Evolutionary conservation across 2,113 vertebrate species (phyloP).

Genomic region (Scophthalmus maximus): DNA sequence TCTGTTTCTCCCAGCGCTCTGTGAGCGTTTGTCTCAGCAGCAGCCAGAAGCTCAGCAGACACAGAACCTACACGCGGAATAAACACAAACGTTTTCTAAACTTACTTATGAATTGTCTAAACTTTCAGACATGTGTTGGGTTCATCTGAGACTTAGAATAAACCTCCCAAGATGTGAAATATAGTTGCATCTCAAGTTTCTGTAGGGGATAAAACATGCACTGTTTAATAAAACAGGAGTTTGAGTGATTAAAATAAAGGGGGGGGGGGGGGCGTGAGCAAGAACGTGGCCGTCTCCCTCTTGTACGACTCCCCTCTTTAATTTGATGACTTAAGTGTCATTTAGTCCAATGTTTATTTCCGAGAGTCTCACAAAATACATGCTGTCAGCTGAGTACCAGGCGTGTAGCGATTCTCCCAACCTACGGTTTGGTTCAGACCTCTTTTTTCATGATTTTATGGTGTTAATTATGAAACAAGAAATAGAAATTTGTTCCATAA

Average conservation of each 20-base stretch:
- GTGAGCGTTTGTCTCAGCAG: constrained; percentile 95
- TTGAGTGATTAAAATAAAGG: background rate
- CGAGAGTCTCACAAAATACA: no score
- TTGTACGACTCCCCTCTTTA: no score
- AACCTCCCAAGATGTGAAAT: constrained; percentile 29
- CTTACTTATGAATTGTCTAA: constrained; percentile 15
- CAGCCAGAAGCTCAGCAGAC: constrained; percentile 96
- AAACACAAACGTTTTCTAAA: no score
- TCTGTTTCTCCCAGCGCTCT: constrained; percentile 85
- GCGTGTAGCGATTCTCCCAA: no score
- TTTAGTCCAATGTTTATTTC: no score
- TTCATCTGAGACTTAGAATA: constrained; percentile 17
- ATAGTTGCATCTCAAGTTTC: background rate
- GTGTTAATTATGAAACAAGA: no score
- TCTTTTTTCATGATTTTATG: no score
- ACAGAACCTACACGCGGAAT: constrained; percentile 87
- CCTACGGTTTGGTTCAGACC: no score
- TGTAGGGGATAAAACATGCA: no score
- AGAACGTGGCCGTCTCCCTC: background rate
- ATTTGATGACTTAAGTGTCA: background rate
- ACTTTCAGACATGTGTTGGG: background rate
- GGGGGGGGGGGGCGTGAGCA: background rate
- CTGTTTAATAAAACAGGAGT: background rate
- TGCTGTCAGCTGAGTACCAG: no score
- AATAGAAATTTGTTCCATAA: no score